phyloP scores from a whole-genome alignment of 92 coral and sea anemone species.

The Palythoa caribaeorum region DNA sequence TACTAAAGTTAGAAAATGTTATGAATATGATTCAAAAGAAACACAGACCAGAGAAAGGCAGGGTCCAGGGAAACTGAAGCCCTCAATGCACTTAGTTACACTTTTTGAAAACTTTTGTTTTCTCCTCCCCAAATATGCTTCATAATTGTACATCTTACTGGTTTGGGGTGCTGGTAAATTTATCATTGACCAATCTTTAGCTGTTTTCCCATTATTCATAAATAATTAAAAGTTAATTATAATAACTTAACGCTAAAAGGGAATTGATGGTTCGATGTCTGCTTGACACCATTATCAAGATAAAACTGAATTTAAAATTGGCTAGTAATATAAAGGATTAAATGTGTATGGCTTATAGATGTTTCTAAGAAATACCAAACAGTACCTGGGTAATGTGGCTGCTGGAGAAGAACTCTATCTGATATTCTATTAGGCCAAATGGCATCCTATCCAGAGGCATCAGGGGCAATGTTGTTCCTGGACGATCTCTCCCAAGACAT shows the following conservation, averaged over 20 bases:
- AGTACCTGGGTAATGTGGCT: constrained; percentile 22
- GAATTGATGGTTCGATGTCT: too few relatives aligned
- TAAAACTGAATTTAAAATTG: background rate
- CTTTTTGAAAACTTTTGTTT: too few relatives aligned
- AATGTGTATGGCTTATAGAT: background rate
- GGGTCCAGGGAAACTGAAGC: too few relatives aligned
- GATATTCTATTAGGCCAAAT: constrained; percentile 7
- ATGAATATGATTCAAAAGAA: too few relatives aligned
- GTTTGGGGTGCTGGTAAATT: too few relatives aligned
- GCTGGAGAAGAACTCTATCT: constrained; percentile 11
- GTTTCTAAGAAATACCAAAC: background rate
- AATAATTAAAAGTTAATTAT: background rate
- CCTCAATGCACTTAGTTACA: too few relatives aligned
- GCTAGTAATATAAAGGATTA: background rate
- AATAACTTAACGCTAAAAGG: background rate
- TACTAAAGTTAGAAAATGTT: too few relatives aligned
- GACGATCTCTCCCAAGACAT: background rate
- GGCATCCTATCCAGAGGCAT: constrained; percentile 4
- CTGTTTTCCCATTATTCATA: background rate
- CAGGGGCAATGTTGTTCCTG: background rate
- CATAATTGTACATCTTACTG: too few relatives aligned
- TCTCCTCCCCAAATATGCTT: too few relatives aligned
- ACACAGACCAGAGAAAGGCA: too few relatives aligned
- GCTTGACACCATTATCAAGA: too few relatives aligned
- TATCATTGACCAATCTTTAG: too few relatives aligned